Base-by-base conservation (phyloP, 2,888 invertebrate genomes). In the Drosophila acutilabella region DNA sequence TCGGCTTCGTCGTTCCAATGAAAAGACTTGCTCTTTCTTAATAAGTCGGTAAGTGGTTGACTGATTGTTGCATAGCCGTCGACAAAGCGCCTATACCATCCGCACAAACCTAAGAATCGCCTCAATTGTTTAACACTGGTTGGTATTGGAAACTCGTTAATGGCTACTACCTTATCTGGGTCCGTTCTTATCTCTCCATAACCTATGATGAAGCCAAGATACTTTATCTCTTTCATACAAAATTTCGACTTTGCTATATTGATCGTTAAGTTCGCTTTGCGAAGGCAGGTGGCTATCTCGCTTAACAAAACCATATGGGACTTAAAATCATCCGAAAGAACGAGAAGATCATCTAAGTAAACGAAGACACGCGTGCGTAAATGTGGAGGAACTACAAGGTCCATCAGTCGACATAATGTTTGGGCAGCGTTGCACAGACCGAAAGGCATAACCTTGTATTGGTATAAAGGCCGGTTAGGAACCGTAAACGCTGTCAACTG, bases 341-440 rank as follows among this genome's bases (percentile, higher is more conserved):
- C 16, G 0, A 75, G 40, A 0, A 72, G 30, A 42, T 73, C 68
- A 16, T 75, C 71, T 2, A 73, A 42, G 14, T 78, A 73, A 0
- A 72, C 64, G 7, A 77, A 74, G 0, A 74, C 66, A 20, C 16
- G 18, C 2, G 18, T 41, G 2, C 51, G 45, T 1, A 58, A 13
- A 20, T 26, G 16, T 1, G 57, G 16, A 10, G 56, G 56, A 11
- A 64, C 48, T 4, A 53, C 41, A 13, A 14, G 23, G 30, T 59
- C 50, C 41, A 59, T 51, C 13, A 48, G n/a, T 8, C 51, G 51
- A 20, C 38, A 38, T 13, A 51, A 14, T 4, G 51, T 38, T 4
- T 38, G 36, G 2, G 18, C 20, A 13, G 51, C 38, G 38, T 38
- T 51, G 13, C 38, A 38, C 38, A 51, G 20, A 6, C 51, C 51